Base-by-base conservation (phyloP, 2,888 invertebrate species). In the Leptinotarsa rubiginosa region DNA sequence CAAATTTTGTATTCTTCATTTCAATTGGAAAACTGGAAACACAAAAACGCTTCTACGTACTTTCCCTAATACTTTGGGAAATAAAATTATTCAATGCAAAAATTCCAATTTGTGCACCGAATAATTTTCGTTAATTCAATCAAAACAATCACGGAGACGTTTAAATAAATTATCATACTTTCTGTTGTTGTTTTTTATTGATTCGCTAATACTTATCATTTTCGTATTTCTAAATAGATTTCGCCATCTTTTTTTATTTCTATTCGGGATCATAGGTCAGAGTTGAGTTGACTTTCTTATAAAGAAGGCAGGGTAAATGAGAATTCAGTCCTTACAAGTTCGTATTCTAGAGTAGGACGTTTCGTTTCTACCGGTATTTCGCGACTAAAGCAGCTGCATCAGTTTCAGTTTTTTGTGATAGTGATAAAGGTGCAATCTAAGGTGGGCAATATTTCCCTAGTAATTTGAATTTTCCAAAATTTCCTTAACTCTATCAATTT, bases 201-300 rank as follows among this genome's bases (percentile, higher is more conserved):
- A 22, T 25, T 22, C n/a, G 31, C 41, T 31, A 18, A 41, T 62
- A 62, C 62, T 31, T 25, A 25, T 62, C 18, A 62, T 25, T 31
- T 22, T 22, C 18, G 15, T 56, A 56, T 22, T 62, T 41, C 62
- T 7, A 62, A 62, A 62, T 31, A 41, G 25, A 62, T 62, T 62
- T 31, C 62, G 62, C 16, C 62, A 62, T 62, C 62, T n/a, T 13
- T 62, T 62, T 62, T 41, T n/a, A 31, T 59, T 25, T 15, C 22
- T 56, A 13, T 13, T 18, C 15, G 13, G 62, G 15, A 31, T n/a
- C 50, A 50, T n/a, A 50, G 50, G 50, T 50, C 50, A 50, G 50
- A 15, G n/a, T 15, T 50, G n/a, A 50, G 50, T 50, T 15, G 50
- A 50, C 16, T 16, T 16, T 16, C 50, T 62, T 41, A 62, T 62